phyloP scores from a whole-genome alignment of 2,888 invertebrate species.

The Ennomos erosarius region DNA sequence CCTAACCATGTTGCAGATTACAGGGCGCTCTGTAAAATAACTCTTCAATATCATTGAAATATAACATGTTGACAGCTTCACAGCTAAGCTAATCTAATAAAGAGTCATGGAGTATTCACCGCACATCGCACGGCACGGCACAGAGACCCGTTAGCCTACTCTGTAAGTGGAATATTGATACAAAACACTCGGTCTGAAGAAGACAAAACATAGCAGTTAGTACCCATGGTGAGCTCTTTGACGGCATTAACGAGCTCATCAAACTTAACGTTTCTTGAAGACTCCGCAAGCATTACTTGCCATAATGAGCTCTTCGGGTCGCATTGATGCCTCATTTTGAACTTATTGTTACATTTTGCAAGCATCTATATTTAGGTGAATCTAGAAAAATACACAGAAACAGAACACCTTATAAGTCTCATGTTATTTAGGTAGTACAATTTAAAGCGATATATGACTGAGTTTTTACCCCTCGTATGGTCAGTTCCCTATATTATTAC shows the following conservation, averaged over 20 bases:
- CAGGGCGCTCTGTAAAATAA: no score
- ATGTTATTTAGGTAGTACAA: constrained; percentile 4
- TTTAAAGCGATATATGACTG: constrained; percentile 7
- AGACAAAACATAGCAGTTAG: constrained; percentile 37
- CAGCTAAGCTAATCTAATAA: constrained; percentile 44
- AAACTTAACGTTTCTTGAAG: constrained; percentile 35
- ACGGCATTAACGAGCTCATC: constrained; percentile 38
- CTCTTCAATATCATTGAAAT: constrained; percentile 2
- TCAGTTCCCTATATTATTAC: constrained; percentile 13
- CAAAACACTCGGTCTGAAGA: constrained; percentile 41
- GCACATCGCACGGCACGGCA: constrained; percentile 53
- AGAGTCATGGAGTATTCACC: constrained; percentile 59
- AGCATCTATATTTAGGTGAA: no score
- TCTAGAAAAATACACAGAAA: neutral
- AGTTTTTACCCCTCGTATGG: neutral
- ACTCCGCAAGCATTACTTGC: neutral
- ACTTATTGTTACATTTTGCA: neutral
- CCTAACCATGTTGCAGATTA: no score
- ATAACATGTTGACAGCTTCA: constrained; percentile 21
- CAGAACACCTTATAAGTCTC: neutral
- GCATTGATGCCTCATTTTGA: constrained; percentile 13
- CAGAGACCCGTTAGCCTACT: constrained; percentile 68
- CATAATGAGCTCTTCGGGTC: constrained; percentile 11
- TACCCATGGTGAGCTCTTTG: constrained; percentile 29
- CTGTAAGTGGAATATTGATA: constrained; percentile 67